Evolutionary conservation across 2,797 vertebrate species (phyloP), one percentile per base, ranked within the genome.

Genomic region (Ibycter americanus): DNA sequence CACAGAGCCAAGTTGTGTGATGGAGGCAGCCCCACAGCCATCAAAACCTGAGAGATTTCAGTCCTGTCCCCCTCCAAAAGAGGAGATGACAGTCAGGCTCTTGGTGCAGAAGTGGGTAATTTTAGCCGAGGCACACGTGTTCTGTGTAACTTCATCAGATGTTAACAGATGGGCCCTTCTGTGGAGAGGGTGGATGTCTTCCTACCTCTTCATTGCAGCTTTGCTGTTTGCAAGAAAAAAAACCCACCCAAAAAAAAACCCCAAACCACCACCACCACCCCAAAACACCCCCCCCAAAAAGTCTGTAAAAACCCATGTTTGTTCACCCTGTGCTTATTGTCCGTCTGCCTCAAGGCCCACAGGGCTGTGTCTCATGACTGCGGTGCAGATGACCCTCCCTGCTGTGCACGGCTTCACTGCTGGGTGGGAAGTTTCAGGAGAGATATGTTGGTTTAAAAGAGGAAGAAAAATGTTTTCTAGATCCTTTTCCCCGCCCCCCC

Each of bases 131-230:
- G 68, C 82, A 83, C 96, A 87, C 25, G 70, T 96, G 87, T 91
- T 92, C 82, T 22, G 12, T 81, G 92, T 91, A 94, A 91, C 89
- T 96, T 85, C 93, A 95, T 97, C 96, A 95, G 95, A 95, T 95
- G 95, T 96, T 96, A 94, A 93, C 96, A 97, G 96, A 97, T 97
- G 96, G 96, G 85, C 82, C 78, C 29, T 42, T 89, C 92, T 70
- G 4, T 54, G 84, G 56, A 71, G 87, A 94, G 94, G 87, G 96
- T 83, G 94, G 95, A 58, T 93, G 42, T 93, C 90, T 95, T 95
- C 93, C 96, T 96, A 93, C 94, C 91, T 96, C 91, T 83, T 93
- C 65, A 7, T 8, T 42, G 52, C 84, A 81, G 89, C 76, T 94
- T 89, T 46, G 20, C 77, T 76, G 38, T 71, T 85, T 4, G 4